Percentiles rank a stretch among this genome's conserved stretches.
Evolutionary conservation across 2,888 invertebrate species (phyloP).

Genomic region (Nemapogon koenigi): DNA sequence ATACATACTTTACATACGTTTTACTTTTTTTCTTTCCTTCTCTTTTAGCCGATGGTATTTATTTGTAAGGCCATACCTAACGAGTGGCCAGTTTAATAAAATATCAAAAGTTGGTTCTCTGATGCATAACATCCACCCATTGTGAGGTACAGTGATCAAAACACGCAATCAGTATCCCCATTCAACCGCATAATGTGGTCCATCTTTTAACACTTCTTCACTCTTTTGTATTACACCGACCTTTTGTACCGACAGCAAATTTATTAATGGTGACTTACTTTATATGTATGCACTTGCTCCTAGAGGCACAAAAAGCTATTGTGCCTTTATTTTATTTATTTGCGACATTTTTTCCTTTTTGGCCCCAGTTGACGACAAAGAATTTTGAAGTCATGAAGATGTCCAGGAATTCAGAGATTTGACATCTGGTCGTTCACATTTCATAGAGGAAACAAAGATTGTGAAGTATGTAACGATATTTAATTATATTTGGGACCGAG

Average conservation of each 20-base stretch:
- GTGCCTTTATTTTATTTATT: too few species aligned
- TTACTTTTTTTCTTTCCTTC: too few species aligned
- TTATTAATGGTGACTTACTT: background rate
- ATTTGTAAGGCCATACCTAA: background rate
- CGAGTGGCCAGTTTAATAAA: too few species aligned
- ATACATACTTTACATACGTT: too few species aligned
- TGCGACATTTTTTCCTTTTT: too few species aligned
- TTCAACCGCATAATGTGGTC: slow-evolving; percentile 41
- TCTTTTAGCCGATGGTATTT: too few species aligned
- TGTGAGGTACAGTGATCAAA: slow-evolving; percentile 33
- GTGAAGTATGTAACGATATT: slow-evolving; percentile 23
- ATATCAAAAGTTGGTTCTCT: too few species aligned
- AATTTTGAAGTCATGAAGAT: too few species aligned
- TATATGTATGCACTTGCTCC: slow-evolving; percentile 10
- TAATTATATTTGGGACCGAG: too few species aligned
- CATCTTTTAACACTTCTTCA: slow-evolving; percentile 46
- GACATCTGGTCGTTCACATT: slow-evolving; percentile 17
- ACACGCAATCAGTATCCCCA: slow-evolving; percentile 47
- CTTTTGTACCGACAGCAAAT: slow-evolving; percentile 24
- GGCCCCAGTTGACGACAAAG: too few species aligned
- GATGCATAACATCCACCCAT: slow-evolving; percentile 22
- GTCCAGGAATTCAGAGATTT: too few species aligned
- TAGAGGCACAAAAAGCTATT: too few species aligned
- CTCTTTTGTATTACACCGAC: slow-evolving; percentile 25
- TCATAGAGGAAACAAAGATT: slow-evolving; percentile 17